Evolutionary conservation across 2,888 invertebrate species (phyloP).

Genomic region (Sphaeridia pumilis): DNA sequence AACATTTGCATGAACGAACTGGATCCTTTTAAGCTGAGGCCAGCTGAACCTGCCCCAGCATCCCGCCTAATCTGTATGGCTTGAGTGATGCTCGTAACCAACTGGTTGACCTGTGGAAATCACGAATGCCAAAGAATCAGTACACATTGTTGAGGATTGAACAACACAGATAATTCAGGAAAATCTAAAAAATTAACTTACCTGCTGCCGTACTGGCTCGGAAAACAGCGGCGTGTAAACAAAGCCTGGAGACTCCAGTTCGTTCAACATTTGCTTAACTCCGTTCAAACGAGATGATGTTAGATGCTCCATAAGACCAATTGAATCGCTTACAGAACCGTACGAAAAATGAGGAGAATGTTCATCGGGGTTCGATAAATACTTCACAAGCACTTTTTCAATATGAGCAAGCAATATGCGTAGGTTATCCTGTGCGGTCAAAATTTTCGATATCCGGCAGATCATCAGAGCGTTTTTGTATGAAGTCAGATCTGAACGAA

Average conservation of each 20-base stretch:
- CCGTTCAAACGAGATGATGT: slow-evolving; percentile 38
- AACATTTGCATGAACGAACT: slow-evolving; percentile 10
- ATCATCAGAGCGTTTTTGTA: slow-evolving; percentile 84
- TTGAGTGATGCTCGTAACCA: slow-evolving; percentile 9
- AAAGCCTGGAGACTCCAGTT: slow-evolving; percentile 52
- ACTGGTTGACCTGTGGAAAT: slow-evolving; percentile 11
- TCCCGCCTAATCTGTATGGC: slow-evolving; percentile 9
- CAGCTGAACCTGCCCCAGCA: not conserved
- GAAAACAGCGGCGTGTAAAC: slow-evolving; percentile 52
- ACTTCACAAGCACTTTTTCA: slow-evolving; percentile 13
- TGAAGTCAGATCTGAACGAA: slow-evolving; percentile 69
- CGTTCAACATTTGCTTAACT: slow-evolving; percentile 53
- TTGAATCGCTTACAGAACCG: not conserved
- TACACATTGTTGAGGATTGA: too few relatives aligned
- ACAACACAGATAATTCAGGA: too few relatives aligned
- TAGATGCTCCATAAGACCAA: slow-evolving; percentile 3
- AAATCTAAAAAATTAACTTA: too few relatives aligned
- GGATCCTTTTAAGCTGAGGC: not conserved
- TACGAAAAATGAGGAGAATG: slow-evolving; percentile 2
- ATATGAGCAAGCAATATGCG: slow-evolving; percentile 23
- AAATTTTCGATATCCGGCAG: slow-evolving; percentile 71
- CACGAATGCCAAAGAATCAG: not conserved
- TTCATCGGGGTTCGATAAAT: slow-evolving; percentile 9
- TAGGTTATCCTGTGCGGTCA: slow-evolving; percentile 22
- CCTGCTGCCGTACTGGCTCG: slow-evolving; percentile 39